phyloP scores from a whole-genome alignment of 2,113 vertebrate species.

The Pandion haliaetus region DNA sequence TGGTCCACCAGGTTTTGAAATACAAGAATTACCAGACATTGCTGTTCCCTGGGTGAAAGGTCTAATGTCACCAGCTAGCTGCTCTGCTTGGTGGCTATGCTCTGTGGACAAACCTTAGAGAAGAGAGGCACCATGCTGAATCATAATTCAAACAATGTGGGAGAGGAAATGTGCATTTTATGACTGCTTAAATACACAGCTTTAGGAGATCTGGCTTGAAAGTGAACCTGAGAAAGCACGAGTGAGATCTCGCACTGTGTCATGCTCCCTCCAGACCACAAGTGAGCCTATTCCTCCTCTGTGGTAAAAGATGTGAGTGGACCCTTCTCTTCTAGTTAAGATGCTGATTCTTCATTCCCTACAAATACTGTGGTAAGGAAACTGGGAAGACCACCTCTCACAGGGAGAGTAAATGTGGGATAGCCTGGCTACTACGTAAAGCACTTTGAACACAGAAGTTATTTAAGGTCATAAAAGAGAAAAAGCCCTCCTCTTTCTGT shows the following conservation, averaged over 20 bases:
- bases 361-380: background rate
- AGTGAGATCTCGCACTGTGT: background rate
- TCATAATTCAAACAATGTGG: background rate
- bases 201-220: background rate
- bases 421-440: background rate
- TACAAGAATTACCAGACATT: background rate
- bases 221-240: background rate
- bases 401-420: background rate
- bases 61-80: background rate
- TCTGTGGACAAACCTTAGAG: background rate
- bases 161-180: background rate
- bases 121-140: background rate
- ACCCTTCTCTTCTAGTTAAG: background rate
- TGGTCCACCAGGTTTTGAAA: background rate
- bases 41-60: background rate
- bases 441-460: background rate
- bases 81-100: background rate
- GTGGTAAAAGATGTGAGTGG: background rate
- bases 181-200: background rate
- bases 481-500: background rate
- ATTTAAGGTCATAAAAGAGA: background rate
- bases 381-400: background rate
- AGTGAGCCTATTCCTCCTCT: background rate
- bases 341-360: background rate
- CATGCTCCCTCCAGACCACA: background rate